Base-by-base conservation (phyloP, 2,113 vertebrate genomes). In the Pteropus alecto region DNA sequence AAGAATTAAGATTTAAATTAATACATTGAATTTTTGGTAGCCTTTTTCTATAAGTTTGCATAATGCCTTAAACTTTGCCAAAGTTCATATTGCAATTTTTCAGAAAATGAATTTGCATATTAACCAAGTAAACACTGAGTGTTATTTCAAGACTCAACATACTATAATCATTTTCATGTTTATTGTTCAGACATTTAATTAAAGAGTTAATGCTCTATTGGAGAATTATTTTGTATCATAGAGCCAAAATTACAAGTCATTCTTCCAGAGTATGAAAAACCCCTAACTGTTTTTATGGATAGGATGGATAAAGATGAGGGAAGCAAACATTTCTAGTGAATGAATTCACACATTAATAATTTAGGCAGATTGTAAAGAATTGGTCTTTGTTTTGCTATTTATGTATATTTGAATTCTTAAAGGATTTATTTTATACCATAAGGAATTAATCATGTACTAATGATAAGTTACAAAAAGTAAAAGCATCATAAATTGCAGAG, bases 371-470 rank as follows among this genome's bases (percentile, higher is more conserved):
- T 71, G 3, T 83, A 89, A 60, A 26, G 12, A 94, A 41, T 76
- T 88, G 22, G 81, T 70, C 26, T 93, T 93, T 87, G 51, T 84
- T 93, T 90, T 87, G 19, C 46, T 93, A 81, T 81, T 87, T 93
- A 93, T 77, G 67, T 60, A 73, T 46, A 48, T 16, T 67, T 76
- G 35, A 87, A 92, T 94, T 92, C 21, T 65, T 94, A 92, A 96
- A 89, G 58, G 68, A 95, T 94, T 95, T 93, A 77, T 90, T 92
- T 94, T 90, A 76, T 87, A 41, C 8, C 8, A 41, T 76, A 84
- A 93, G 28, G 73, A 95, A 95, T 97, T 97, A 97, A 93, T 97
- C 95, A 90, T 87, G 76, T 87, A 96, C 93, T 97, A 97, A 90
- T 94, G 51, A 79, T 22, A 76, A 73, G 28, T 79, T 92, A 78